Conservation (phyloP, 2,113 vertebrate genomes). For the Vulpes lagopus region DNA sequence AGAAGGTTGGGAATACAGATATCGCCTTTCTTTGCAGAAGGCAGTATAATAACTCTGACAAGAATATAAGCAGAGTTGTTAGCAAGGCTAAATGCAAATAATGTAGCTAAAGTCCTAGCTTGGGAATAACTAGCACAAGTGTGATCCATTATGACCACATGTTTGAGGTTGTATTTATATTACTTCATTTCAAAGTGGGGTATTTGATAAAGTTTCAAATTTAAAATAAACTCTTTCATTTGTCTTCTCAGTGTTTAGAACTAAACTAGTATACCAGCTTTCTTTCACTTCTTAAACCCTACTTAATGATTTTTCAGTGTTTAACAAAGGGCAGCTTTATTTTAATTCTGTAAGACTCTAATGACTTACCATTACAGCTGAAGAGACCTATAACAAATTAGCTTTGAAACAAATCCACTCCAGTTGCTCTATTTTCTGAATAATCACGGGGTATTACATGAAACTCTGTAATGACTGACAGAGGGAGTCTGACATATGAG, state of each 20-base stretch:
- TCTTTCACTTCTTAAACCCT: not conserved
- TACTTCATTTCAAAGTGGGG: slow-evolving; percentile 49
- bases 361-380: slow-evolving; percentile 10
- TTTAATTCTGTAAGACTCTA: slow-evolving; percentile 37
- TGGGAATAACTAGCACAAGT: slow-evolving; percentile 64
- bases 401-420: slow-evolving; percentile 60
- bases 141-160: slow-evolving; percentile 57
- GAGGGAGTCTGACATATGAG: accelerated
- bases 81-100: slow-evolving; percentile 84
- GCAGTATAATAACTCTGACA: slow-evolving; percentile 80
- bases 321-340: slow-evolving; percentile 59
- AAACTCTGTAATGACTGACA: not conserved
- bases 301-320: slow-evolving; percentile 62
- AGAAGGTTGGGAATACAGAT: slow-evolving; percentile 85
- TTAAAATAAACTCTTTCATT: slow-evolving; percentile 65
- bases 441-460: not conserved
- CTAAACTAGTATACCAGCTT: not conserved
- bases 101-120: slow-evolving; percentile 66
- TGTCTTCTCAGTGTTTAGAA: slow-evolving; percentile 48
- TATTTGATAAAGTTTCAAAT: slow-evolving; percentile 58
- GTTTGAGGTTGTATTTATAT: slow-evolving; percentile 67
- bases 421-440: slow-evolving; percentile 42
- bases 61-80: slow-evolving; percentile 82
- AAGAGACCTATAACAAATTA: slow-evolving; percentile 59
- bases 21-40: slow-evolving; percentile 81